phyloP scores from a whole-genome alignment of 2,113 vertebrate species.

The Vireo altiloquus region DNA sequence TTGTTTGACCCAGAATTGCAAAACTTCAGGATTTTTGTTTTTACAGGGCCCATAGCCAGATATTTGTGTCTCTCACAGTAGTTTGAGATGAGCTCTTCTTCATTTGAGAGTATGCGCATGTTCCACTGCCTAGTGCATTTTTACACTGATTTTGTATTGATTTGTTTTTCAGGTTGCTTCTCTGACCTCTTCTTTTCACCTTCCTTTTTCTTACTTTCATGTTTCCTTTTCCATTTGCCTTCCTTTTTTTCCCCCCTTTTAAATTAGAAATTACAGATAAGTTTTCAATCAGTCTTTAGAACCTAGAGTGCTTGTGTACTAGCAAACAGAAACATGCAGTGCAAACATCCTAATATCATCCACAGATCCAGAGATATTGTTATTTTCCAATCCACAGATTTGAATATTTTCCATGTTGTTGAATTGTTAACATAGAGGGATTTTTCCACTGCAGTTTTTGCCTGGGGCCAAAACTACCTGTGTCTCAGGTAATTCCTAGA shows the following conservation, averaged over 20 bases:
- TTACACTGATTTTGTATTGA: neutral
- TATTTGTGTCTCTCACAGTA: neutral
- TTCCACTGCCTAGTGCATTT: neutral
- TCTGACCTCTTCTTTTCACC: neutral
- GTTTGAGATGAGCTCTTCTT: neutral
- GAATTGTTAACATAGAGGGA: neutral
- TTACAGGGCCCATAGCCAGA: neutral
- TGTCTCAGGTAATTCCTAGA: neutral
- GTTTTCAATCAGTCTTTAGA: neutral
- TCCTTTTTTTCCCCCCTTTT: neutral
- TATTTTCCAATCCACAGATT: neutral
- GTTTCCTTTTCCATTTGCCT: neutral
- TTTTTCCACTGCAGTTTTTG: neutral
- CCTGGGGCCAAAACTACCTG: neutral
- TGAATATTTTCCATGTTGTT: neutral
- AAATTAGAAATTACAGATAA: neutral
- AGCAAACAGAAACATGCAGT: neutral
- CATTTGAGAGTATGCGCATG: rapidly evolving
- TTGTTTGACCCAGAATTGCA: neutral
- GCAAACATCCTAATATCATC: neutral
- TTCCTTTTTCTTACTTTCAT: neutral
- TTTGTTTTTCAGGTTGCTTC: neutral
- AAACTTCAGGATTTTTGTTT: neutral
- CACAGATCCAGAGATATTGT: neutral
- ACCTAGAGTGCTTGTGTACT: neutral